Conservation (phyloP, 2,113 vertebrate genomes). For the Protomyctophum bolini region DNA sequence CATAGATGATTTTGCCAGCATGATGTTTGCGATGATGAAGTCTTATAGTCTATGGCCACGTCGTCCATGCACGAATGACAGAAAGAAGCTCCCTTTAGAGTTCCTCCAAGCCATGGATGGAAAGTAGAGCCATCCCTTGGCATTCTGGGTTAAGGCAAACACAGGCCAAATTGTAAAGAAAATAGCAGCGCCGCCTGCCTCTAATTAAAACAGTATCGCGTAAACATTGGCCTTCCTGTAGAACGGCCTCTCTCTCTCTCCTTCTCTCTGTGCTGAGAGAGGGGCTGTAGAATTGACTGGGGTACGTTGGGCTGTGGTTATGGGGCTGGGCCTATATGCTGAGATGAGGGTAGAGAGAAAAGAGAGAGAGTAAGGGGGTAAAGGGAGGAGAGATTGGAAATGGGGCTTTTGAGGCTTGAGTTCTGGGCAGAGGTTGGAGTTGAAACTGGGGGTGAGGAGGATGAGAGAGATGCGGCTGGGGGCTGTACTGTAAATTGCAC, state of each 20-base stretch:
- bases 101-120: slow-evolving; percentile 46
- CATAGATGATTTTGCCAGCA: slow-evolving; percentile 6
- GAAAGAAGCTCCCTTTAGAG: slow-evolving; percentile 30
- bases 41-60: slow-evolving; percentile 29
- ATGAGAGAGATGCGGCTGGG: slow-evolving; percentile 23
- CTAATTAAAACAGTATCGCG: slow-evolving; percentile 79
- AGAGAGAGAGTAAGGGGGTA: slow-evolving; percentile 12
- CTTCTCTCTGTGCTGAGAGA: slow-evolving; percentile 15
- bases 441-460: slow-evolving; percentile 39
- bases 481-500: slow-evolving; percentile 29
- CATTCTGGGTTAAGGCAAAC: slow-evolving; percentile 67
- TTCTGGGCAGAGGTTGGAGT: slow-evolving; percentile 38
- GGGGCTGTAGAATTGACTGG: slow-evolving; percentile 35
- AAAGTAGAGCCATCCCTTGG: slow-evolving; percentile 56
- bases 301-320: slow-evolving; percentile 12
- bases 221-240: slow-evolving; percentile 80
- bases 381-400: slow-evolving; percentile 28
- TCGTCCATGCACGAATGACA: slow-evolving; percentile 9
- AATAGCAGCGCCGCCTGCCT: slow-evolving; percentile 72
- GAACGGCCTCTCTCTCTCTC: slow-evolving; percentile 50
- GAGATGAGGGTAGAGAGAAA: slow-evolving; percentile 7
- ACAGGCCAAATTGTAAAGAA: slow-evolving; percentile 74
- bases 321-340: slow-evolving; percentile 14
- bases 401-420: slow-evolving; percentile 48
- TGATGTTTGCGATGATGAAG: slow-evolving; percentile 42